Base-by-base conservation (phyloP, 2,888 invertebrate species). In the Drosophila neotestacea region DNA sequence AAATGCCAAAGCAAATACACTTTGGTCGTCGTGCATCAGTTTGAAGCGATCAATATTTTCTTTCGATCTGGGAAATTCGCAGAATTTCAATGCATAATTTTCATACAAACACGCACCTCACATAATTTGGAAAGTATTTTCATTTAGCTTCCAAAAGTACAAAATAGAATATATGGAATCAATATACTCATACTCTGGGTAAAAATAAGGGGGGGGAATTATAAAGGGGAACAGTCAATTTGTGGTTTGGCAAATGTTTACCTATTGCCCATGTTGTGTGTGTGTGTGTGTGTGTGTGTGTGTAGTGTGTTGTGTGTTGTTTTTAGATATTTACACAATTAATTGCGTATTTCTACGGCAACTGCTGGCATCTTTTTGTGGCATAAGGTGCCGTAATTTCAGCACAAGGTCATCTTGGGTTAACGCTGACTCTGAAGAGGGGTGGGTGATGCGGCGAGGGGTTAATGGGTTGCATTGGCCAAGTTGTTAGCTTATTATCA, bases 261-360 rank as follows among this genome's bases (percentile, higher is more conserved):
- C 62, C 62, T 51, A n/a, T 36, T 47, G 39, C 22, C 22, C 36
- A 28, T 32, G 13, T 6, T 52, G 46, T 39, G 41, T 61, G 65
- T 65, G 61, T 72, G 63, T 63, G 77, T 56, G 41, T 30, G n/a
- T n/a, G n/a, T n/a, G n/a, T 52, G 46, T 39, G 41, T 61, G 65
- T 65, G 61, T 72, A 61, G 61, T 72, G 63, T 4, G 5, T 30
- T 32, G 41, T 63, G 63, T 64, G 77, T 65, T 84, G 65, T 70
- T 74, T 59, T 79, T 68, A 66, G 68, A 71, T 88, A 85, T 81
- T 81, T 81, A 81, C 88, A 88, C 88, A 79, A 71, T 79, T 88
- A 86, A 81, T 81, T 78, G 78, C 73, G 77, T 66, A 28, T 13
- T 47, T 48, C 36, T 51, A 36, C 50, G 41, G 34, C 46, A 38